Conservation (phyloP, 2,888 invertebrate genomes). For the Philereme transversata region DNA sequence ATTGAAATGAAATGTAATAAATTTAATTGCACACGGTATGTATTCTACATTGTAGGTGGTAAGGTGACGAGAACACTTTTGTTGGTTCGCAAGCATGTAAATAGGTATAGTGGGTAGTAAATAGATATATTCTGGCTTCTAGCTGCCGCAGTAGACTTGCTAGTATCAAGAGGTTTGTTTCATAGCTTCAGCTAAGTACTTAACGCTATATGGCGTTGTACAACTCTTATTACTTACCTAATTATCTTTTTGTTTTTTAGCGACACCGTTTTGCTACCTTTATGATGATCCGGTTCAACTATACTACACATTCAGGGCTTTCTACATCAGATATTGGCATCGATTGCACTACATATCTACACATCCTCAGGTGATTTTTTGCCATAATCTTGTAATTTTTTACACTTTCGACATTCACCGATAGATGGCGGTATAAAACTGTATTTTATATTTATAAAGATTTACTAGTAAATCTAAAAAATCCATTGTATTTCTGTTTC, state of each 20-base stretch:
- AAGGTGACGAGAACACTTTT: no score
- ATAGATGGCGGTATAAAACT: conserved; percentile 6
- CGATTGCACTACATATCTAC: conserved; percentile 96
- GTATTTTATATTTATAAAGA: no score
- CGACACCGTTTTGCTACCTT: conserved; percentile 97
- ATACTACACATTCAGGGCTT: conserved; percentile 95
- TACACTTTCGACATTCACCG: background rate
- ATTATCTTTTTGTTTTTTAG: conserved; percentile 78
- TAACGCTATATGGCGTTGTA: conserved; percentile 1
- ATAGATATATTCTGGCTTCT: no score
- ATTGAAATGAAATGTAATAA: no score
- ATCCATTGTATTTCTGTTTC: conserved; percentile 40
- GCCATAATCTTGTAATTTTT: no score
- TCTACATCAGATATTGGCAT: conserved; percentile 96
- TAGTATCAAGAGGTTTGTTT: no score
- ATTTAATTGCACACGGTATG: no score
- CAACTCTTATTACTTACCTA: background rate
- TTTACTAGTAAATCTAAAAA: no score
- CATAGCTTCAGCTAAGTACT: background rate
- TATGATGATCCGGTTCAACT: conserved; percentile 94
- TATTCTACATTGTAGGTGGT: no score
- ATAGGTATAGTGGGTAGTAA: no score
- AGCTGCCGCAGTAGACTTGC: no score
- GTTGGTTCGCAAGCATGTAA: no score
- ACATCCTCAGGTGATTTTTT: conserved; percentile 89